A percentile compares a stretch with the other conserved stretches of the same genome.
Conservation (phyloP, 30 jellyfish, hydroid and myxozoan species). For the Cassiopea xamachana region DNA sequence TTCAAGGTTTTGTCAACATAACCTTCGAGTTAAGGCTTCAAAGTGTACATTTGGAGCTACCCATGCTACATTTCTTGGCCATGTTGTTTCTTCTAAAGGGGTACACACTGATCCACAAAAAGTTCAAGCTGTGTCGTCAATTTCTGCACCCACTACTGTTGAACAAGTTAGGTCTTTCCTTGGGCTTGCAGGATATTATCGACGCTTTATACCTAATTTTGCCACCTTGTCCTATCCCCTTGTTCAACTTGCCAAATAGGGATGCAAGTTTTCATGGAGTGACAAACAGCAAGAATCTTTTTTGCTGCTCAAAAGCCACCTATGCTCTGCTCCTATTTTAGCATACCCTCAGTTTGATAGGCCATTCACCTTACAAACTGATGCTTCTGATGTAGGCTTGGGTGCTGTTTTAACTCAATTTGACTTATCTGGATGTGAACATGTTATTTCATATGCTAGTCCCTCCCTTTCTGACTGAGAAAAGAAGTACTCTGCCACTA, state of each 20-base stretch:
- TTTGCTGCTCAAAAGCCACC: neutral
- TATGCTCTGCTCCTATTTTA: too few relatives aligned
- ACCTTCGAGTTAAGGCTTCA: conserved; percentile 19
- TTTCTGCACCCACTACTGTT: conserved; percentile 5
- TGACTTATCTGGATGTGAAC: too few relatives aligned
- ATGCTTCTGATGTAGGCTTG: too few relatives aligned
- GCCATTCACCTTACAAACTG: too few relatives aligned
- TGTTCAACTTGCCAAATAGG: conserved; percentile 17
- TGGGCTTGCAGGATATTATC: conserved; percentile 29
- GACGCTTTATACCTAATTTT: too few relatives aligned
- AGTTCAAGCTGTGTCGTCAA: conserved; percentile 10
- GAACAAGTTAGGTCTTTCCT: conserved; percentile 51
- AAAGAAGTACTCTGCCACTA: conserved; percentile 59
- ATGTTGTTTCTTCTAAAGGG: conserved; percentile 17
- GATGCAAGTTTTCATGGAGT: conserved; percentile 37
- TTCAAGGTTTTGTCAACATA: conserved; percentile 18
- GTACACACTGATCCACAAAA: conserved; percentile 39
- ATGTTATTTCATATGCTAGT: neutral
- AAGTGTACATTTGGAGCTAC: conserved; percentile 42
- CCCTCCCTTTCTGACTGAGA: conserved; percentile 51
- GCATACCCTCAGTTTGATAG: too few relatives aligned
- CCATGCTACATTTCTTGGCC: neutral
- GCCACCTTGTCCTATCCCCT: too few relatives aligned
- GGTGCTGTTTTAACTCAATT: too few relatives aligned
- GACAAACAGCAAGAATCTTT: conserved; percentile 33